Evolutionary conservation across 2,888 invertebrate genomes (phyloP), one percentile per base, ranked within the genome.

Genomic region (Drosophila nigritarsus): DNA sequence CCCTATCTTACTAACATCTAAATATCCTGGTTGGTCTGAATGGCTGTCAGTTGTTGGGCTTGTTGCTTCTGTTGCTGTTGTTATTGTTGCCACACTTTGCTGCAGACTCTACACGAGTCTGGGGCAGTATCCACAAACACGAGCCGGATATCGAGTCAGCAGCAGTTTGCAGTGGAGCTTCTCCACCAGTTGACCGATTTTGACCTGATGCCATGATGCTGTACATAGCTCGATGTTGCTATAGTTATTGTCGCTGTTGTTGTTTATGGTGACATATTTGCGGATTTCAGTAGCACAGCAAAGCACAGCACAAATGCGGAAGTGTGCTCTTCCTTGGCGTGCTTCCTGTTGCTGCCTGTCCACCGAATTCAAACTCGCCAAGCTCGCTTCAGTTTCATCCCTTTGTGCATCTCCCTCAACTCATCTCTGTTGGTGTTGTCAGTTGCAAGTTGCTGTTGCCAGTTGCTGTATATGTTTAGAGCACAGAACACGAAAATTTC

Each of bases 221-320:
- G 54, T 15, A 54, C 36, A 27, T 27, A 11, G 54, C 27, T 36
- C 38, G 29, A 42, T 66, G 42, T 40, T 59, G 54, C 58, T 65
- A 45, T 50, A 74, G 50, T 60, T 59, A 27, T 61, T 48, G 24
- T 32, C 20, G 30, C 9, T 69, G 34, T 51, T 82, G 72, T 75
- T 76, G 78, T 75, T 86, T 83, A 76, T 81, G 73, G 75, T 81
- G 87, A 81, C 87, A 83, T 72, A 86, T 75, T 83, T 70, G 81
- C 60, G 69, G 80, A 65, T 59, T 65, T 65, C 67, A 65, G 34
- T 49, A 53, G 59, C 51, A 70, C 65, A 60, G 42, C 59, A 65
- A 62, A 70, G 61, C 54, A 61, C 59, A 42, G 59, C 30, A 60
- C 63, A 56, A 58, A 67, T 83, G 83, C 82, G 84, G 71, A 83